Percentiles rank a stretch among this genome's conserved stretches.
These are phyloP conservation scores for Formicarius rufipectus DNA, from an alignment of 2,113 vertebrate genomes.

Conservation along the genomic window DNA sequence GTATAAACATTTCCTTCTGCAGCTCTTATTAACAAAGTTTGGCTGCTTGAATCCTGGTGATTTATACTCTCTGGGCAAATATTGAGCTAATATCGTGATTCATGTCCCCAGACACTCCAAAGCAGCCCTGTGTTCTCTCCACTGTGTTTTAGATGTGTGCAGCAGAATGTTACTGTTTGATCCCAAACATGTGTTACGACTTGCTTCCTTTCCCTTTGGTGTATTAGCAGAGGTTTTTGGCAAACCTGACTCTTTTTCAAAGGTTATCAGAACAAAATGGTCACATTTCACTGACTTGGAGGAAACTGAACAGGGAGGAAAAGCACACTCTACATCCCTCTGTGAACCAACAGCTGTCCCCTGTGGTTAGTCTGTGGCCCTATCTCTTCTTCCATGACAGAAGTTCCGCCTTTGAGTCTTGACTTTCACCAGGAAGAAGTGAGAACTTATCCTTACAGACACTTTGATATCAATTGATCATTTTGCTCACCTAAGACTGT, in stretches of 20 bases:
- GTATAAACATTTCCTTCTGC: neutral
- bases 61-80: slow-evolving; percentile 44
- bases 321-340: neutral
- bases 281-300: neutral
- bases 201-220: slow-evolving; percentile 1
- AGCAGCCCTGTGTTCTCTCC: slow-evolving; percentile 26
- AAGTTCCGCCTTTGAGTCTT: neutral
- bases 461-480: neutral
- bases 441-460: neutral
- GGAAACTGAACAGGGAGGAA: neutral
- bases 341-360: neutral
- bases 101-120: slow-evolving; percentile 3
- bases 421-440: neutral
- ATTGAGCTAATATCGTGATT: slow-evolving; percentile 26
- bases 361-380: neutral
- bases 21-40: neutral
- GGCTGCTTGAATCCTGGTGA: neutral
- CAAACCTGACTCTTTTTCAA: neutral
- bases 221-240: neutral
- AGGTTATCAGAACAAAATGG: neutral
- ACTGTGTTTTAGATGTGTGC: neutral
- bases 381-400: neutral
- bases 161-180: slow-evolving; percentile 52
- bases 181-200: slow-evolving; percentile 17
- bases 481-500: neutral